Base-by-base conservation (phyloP, 2,797 vertebrate species). In the Decapterus maruadsi region DNA sequence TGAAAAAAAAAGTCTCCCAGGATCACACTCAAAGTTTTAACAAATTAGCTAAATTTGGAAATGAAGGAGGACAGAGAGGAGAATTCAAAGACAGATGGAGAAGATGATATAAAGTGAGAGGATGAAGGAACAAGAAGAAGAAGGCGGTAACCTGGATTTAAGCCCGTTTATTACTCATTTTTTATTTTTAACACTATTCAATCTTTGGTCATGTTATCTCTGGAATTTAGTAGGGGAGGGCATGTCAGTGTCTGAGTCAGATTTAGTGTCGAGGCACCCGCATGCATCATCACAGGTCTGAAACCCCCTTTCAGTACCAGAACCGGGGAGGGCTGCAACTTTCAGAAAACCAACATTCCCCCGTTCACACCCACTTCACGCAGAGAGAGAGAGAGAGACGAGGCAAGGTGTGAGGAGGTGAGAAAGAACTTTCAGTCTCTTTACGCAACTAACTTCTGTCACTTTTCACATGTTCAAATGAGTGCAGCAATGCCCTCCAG, bases 31-130 rank as follows among this genome's bases (percentile, higher is more conserved):
- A 9, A 67, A 68, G 50, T 65, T 84, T 67, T 14, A 60, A 68
- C 65, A 56, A 83, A 78, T 78, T 29, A 51, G 48, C 55, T 72
- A 59, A 77, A 77, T 36, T 72, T 46, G 50, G 19, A 64, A 73
- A 80, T 56, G 20, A 61, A 38, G 20, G 16, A 36, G 56, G 46
- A 57, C 11, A 22, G 26, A 60, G 58, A 60, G 61, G 53, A 68
- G 54, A 71, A 77, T 72, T 59, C 53, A 68, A 65, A 57, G 55
- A 63, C 31, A 71, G 59, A 75, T 55, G 40, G 29, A 68, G 59
- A 26, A 65, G 26, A 26, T 26, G 13, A 34, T n/a, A 26, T 17
- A 48, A 53, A 42, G 43, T 16, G n/a, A 72, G 29, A 55, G 40
- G 29, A 71, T 4, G 20, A 40, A 65, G 51, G 8, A 40, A 48